Conservation (phyloP, 2,797 vertebrate species). For the Hirundo rustica region DNA sequence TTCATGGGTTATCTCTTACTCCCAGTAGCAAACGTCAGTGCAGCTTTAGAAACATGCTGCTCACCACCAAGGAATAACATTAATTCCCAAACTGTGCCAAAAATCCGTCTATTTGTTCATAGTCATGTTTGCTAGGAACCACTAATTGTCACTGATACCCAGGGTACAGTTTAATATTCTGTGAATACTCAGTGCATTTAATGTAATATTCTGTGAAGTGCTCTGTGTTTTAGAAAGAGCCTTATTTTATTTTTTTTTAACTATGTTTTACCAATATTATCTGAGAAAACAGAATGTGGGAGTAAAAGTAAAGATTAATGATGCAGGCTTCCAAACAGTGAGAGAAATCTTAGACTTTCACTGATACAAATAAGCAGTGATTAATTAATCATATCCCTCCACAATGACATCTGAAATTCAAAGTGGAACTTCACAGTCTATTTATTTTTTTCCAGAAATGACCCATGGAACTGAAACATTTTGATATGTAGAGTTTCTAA, state of each 20-base stretch:
- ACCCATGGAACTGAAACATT: neutral
- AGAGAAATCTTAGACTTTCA: neutral
- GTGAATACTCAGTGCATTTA: neutral
- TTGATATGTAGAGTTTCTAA: neutral
- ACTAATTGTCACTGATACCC: neutral
- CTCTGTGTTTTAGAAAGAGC: neutral
- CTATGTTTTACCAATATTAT: neutral
- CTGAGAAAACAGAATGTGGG: neutral
- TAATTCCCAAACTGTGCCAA: neutral
- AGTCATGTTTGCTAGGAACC: neutral
- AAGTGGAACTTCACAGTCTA: neutral
- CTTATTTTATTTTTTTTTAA: neutral
- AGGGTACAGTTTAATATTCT: neutral
- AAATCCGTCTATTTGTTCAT: neutral
- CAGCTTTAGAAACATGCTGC: slow-evolving; percentile 2
- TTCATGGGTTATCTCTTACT: slow-evolving; percentile 63
- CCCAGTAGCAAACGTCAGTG: slow-evolving; percentile 44
- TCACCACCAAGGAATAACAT: neutral
- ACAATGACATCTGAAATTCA: neutral
- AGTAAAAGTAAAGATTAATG: neutral
- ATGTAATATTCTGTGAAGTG: neutral
- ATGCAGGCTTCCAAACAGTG: neutral
- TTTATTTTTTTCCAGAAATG: neutral
- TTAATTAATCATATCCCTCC: neutral
- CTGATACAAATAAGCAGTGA: neutral